Base-by-base conservation (phyloP, 2,888 invertebrate species). In the Aphrophora alni region DNA sequence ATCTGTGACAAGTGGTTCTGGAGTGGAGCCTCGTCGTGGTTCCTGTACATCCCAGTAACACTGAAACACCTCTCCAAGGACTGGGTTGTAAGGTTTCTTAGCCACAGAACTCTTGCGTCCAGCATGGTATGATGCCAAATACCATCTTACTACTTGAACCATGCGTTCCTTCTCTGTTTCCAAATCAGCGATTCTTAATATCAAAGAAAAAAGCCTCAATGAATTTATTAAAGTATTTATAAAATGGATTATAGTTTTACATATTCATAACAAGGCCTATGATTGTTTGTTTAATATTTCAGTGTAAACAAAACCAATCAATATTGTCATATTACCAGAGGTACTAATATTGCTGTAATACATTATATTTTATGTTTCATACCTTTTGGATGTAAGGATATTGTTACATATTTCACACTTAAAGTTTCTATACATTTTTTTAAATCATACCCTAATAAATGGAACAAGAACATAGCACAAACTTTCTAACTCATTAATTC, bases 71-170 rank as follows among this genome's bases (percentile, higher is more conserved):
- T 99, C 99, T 0, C 99, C 99, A 85, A 99, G 90, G 85, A 99
- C 95, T 3, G 99, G 99, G 90, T 99, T 99, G 90, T 99, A 99
- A 0, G 99, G 99, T 88, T 99, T 99, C 90, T 98, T 99, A 83
- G 99, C 98, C 26, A 99, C 98, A 68, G 97, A 93, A 83, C 97
- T 97, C 89, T 98, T 98, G 83, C 99, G 93, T 0, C 99, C 99
- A 1, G 99, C 99, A 90, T 99, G 99, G 90, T 98, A 99, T 81
- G 99, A 98, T 85, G 98, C 98, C 86, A 99, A 89, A 90, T 99
- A 99, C 98, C 99, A 99, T 84, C 95, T 92, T 0, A 98, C 94
- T 38, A 97, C 95, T 89, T 97, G 97, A 27, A 98, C 93, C 93
- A 99, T 98, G 81, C 98, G 92, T 82, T 98, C 98, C 83, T 92